phyloP scores from a whole-genome alignment of 2,888 invertebrate genomes.

The Eledona agricola region DNA sequence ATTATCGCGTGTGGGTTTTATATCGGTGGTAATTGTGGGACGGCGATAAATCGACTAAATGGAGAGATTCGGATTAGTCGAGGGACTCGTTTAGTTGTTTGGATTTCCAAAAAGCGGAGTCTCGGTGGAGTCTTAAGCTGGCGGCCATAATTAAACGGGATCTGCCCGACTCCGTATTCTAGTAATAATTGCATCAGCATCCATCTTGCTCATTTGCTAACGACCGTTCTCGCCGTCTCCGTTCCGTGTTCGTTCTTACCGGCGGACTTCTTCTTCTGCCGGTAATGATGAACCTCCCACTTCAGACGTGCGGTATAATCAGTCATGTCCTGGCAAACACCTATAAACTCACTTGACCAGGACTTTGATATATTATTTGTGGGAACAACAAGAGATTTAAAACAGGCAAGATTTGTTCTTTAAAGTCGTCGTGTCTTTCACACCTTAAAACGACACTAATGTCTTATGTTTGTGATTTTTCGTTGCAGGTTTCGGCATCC shows the following conservation, averaged over 20 bases:
- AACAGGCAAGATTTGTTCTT: constrained; percentile 57
- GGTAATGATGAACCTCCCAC: constrained; percentile 53
- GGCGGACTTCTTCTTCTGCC: constrained; percentile 36
- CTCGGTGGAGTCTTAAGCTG: too few relatives aligned
- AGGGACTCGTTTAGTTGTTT: too few relatives aligned
- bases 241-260: constrained; percentile 31
- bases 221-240: constrained; percentile 41
- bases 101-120: too few relatives aligned
- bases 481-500: constrained; percentile 87
- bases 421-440: constrained; percentile 67
- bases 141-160: constrained; percentile 25
- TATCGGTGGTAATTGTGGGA: constrained; percentile 13
- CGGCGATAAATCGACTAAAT: constrained; percentile 24
- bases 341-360: constrained; percentile 52
- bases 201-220: constrained; percentile 46
- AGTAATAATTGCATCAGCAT: constrained; percentile 44
- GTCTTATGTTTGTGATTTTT: constrained; percentile 32
- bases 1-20: constrained; percentile 12
- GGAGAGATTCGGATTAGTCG: too few relatives aligned
- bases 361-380: constrained; percentile 61
- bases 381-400: constrained; percentile 56
- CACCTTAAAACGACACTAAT: constrained; percentile 40
- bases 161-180: constrained; percentile 22
- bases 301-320: constrained; percentile 55
- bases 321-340: constrained; percentile 59